These are phyloP conservation scores for Acanthopagrus latus DNA, from an alignment of 2,797 vertebrate genomes.

Conservation along the genomic window DNA sequence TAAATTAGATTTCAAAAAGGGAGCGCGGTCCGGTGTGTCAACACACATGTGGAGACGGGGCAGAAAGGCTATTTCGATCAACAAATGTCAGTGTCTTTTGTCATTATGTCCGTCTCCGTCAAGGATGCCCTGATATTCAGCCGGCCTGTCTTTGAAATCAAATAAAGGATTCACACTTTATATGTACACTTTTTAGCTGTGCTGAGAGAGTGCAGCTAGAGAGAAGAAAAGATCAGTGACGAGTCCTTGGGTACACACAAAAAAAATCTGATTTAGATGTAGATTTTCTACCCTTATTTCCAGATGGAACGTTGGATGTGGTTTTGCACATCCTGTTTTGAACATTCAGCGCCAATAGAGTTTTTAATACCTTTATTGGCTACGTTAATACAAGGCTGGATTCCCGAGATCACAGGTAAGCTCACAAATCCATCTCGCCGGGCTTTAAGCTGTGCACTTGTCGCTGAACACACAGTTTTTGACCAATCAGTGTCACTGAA, in stretches of 20 bases:
- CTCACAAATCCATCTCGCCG: too few species aligned
- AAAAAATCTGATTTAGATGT: not conserved
- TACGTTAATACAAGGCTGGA: too few species aligned
- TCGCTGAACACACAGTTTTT: too few species aligned
- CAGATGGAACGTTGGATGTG: not conserved
- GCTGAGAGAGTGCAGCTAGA: not conserved
- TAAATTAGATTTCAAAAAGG: conserved; percentile 60
- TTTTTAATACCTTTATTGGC: too few species aligned
- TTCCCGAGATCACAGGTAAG: too few species aligned
- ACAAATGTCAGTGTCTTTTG: conserved; percentile 27
- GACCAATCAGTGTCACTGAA: too few species aligned
- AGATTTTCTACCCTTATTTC: conserved; percentile 11
- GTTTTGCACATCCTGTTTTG: not conserved
- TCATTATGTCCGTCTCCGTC: not conserved
- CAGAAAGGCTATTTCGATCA: conserved; percentile 22
- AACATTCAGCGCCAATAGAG: conserved; percentile 3
- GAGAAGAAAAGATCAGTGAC: not conserved
- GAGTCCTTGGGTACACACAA: not conserved
- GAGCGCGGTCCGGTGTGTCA: conserved; percentile 36
- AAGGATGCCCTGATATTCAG: not conserved
- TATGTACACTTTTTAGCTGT: not conserved
- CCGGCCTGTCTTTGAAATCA: not conserved
- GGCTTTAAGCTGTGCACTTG: too few species aligned
- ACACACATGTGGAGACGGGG: conserved; percentile 28
- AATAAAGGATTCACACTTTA: not conserved